Conservation (phyloP, 2,113 vertebrate species). For the Mustela nigripes region DNA sequence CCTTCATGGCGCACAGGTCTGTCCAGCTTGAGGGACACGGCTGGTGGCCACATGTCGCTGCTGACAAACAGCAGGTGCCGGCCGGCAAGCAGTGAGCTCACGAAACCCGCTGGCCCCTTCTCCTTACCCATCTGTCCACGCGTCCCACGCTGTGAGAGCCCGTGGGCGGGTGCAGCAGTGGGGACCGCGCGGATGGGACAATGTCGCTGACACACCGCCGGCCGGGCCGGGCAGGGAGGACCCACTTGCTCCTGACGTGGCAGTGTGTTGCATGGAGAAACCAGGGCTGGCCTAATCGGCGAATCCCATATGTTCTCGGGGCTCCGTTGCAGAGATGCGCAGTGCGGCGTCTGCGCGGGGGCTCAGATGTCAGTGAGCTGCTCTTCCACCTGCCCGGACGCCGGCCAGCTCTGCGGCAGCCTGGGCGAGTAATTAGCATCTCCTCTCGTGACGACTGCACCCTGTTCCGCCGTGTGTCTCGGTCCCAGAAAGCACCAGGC, state of each 20-base stretch:
- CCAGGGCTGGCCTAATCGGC: slow-evolving; percentile 35
- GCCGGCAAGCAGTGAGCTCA: slow-evolving; percentile 80
- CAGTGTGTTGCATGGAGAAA: not conserved
- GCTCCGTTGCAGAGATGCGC: slow-evolving; percentile 7
- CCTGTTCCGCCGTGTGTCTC: not conserved
- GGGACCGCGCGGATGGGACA: slow-evolving; percentile 48
- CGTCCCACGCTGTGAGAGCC: slow-evolving; percentile 64
- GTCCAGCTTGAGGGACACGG: slow-evolving; percentile 87
- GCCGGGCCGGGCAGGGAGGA: not conserved
- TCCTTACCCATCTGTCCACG: slow-evolving; percentile 86
- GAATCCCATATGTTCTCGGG: slow-evolving; percentile 50
- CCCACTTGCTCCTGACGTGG: not conserved
- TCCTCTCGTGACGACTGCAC: not conserved
- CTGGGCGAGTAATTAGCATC: slow-evolving; percentile 40
- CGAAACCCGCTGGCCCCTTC: slow-evolving; percentile 81
- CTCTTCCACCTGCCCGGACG: slow-evolving; percentile 69
- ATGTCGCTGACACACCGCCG: not conserved
- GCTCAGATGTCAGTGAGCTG: slow-evolving; percentile 54
- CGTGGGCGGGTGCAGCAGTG: not conserved
- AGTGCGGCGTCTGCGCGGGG: slow-evolving; percentile 36
- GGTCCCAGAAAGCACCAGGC: not conserved
- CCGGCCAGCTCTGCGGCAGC: not conserved
- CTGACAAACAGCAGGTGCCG: slow-evolving; percentile 88
- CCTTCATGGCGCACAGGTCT: slow-evolving; percentile 52
- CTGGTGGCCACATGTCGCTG: slow-evolving; percentile 88